Evolutionary conservation across 2,797 vertebrate genomes (phyloP).

Genomic region (Acipenser transmontanus): DNA sequence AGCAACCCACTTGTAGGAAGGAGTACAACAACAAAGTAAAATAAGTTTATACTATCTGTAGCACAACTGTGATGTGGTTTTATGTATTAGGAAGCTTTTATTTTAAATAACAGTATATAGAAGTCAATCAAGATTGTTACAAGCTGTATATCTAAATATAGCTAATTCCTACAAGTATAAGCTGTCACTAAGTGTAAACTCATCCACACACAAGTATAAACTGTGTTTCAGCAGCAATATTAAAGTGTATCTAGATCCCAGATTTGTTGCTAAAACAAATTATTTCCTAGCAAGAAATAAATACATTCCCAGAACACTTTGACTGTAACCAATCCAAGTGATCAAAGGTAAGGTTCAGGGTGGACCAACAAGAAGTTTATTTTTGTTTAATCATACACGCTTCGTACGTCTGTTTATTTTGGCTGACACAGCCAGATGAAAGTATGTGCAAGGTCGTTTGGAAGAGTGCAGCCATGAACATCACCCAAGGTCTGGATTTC

Average conservation of each 20-base stretch:
- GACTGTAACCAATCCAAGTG: slow-evolving; percentile 29
- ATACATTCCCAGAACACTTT: slow-evolving; percentile 19
- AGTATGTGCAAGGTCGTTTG: slow-evolving; percentile 34
- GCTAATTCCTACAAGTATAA: no score
- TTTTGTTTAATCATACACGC: slow-evolving; percentile 48
- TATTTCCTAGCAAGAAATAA: slow-evolving; percentile 17
- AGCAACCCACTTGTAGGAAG: no score
- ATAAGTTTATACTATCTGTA: no score
- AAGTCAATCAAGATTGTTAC: no score
- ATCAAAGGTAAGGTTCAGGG: slow-evolving; percentile 33
- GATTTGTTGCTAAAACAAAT: slow-evolving; percentile 12
- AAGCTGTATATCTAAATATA: no score
- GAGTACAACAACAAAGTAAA: no score
- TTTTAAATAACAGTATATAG: no score
- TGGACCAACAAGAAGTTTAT: slow-evolving; percentile 37
- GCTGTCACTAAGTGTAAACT: no score
- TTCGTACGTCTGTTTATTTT: slow-evolving; percentile 49
- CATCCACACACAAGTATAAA: no score
- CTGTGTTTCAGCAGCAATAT: not conserved
- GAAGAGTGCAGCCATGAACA: slow-evolving; percentile 1
- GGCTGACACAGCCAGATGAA: slow-evolving; percentile 42
- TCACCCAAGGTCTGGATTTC: slow-evolving; percentile 14
- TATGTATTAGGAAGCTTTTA: no score
- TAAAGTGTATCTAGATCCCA: slow-evolving; percentile 6
- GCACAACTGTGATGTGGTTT: no score